These are phyloP conservation scores for Andrena haemorrhoa DNA, from an alignment of 2,888 invertebrate genomes.

Conservation along the genomic window DNA sequence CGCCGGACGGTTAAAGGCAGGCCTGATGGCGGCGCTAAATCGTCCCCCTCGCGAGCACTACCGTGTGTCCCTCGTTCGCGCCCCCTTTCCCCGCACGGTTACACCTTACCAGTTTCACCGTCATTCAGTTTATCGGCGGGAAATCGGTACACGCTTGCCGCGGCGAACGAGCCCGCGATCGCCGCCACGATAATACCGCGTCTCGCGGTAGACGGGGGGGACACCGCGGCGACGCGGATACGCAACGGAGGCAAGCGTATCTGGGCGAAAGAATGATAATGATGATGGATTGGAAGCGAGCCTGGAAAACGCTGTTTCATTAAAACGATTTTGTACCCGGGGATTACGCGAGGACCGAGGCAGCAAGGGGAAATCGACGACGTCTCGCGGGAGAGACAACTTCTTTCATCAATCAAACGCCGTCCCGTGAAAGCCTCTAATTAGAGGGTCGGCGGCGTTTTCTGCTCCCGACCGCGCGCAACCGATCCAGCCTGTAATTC, in stretches of 20 bases:
- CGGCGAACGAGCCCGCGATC: constrained; percentile 46
- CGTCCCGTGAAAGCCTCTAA: constrained; percentile 38
- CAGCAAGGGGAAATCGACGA: constrained; percentile 23
- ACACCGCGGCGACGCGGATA: constrained; percentile 16
- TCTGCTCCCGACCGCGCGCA: background rate
- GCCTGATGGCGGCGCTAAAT: constrained; percentile 43
- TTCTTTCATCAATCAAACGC: constrained; percentile 52
- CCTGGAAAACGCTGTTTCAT: constrained; percentile 49
- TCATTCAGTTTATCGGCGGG: constrained; percentile 69
- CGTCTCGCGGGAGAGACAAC: constrained; percentile 29
- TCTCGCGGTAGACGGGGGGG: constrained; percentile 15
- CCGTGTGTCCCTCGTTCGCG: background rate
- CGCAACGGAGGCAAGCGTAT: constrained; percentile 39
- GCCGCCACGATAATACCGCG: constrained; percentile 52
- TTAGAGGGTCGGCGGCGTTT: constrained; percentile 19
- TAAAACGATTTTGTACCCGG: constrained; percentile 45
- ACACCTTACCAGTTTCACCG: constrained; percentile 61
- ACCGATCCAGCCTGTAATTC: constrained; percentile 31
- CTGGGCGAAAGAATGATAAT: constrained; percentile 49
- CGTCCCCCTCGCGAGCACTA: constrained; percentile 30
- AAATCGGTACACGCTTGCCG: constrained; percentile 64
- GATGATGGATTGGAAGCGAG: constrained; percentile 53
- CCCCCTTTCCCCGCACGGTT: background rate
- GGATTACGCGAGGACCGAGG: constrained; percentile 23
- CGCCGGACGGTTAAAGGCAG: constrained; percentile 20